These are phyloP conservation scores for Sebastes vulpes DNA, from an alignment of 2,797 vertebrate species.

Conservation along the genomic window DNA sequence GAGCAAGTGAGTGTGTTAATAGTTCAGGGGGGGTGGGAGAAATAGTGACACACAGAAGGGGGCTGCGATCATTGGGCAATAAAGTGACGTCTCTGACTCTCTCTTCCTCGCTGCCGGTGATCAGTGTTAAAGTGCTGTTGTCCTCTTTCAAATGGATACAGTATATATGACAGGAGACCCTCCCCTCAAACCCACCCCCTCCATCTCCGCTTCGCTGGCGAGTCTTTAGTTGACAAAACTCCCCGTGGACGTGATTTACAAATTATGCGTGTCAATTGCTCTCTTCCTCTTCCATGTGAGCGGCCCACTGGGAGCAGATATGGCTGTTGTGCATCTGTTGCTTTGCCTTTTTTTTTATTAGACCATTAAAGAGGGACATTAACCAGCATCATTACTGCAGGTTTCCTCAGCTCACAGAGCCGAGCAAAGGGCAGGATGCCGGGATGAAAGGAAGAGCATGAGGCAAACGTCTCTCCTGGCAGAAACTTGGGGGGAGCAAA, in stretches of 20 bases:
- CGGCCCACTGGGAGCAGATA: slow-evolving; percentile 63
- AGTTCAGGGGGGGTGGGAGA: slow-evolving; percentile 51
- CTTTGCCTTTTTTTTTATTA: slow-evolving; percentile 80
- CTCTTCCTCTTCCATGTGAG: slow-evolving; percentile 72
- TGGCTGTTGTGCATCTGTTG: slow-evolving; percentile 80
- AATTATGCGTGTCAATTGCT: slow-evolving; percentile 76
- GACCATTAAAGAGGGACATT: slow-evolving; percentile 77
- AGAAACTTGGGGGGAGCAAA: slow-evolving; percentile 48
- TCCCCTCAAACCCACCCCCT: neutral
- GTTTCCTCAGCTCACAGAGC: slow-evolving; percentile 70
- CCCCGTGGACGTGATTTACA: slow-evolving; percentile 60
- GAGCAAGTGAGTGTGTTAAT: slow-evolving; percentile 81
- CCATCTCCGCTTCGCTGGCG: neutral
- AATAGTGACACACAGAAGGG: slow-evolving; percentile 80
- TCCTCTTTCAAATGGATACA: slow-evolving; percentile 37
- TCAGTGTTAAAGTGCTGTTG: slow-evolving; percentile 41
- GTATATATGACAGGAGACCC: slow-evolving; percentile 24
- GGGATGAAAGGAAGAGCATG: slow-evolving; percentile 71
- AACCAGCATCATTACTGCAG: slow-evolving; percentile 79
- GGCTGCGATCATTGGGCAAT: slow-evolving; percentile 77
- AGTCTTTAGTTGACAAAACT: slow-evolving; percentile 45
- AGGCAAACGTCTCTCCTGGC: slow-evolving; percentile 59
- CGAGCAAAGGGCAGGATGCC: slow-evolving; percentile 73
- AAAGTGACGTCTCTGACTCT: slow-evolving; percentile 84
- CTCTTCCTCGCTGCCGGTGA: slow-evolving; percentile 66